phyloP scores from a whole-genome alignment of 2,113 vertebrate species.

The Carassius auratus region DNA sequence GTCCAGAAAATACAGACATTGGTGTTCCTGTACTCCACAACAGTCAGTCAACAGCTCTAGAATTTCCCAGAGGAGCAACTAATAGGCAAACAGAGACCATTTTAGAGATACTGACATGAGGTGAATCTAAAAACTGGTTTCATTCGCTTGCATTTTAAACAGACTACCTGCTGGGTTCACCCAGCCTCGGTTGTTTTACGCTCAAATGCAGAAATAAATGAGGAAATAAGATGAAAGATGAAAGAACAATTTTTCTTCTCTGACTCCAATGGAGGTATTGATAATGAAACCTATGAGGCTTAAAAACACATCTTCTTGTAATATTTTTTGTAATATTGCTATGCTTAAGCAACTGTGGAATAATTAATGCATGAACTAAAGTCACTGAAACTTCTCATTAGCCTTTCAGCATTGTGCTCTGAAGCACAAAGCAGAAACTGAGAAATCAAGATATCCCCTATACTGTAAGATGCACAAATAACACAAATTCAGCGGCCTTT shows the following conservation, averaged over 20 bases:
- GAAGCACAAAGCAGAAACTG: slow-evolving; percentile 5
- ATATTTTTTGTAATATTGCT: slow-evolving; percentile 22
- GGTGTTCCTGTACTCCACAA: background rate
- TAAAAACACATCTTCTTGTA: slow-evolving; percentile 13
- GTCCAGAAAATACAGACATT: slow-evolving; percentile 3
- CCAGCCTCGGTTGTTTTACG: background rate
- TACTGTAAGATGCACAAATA: background rate
- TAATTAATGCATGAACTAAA: slow-evolving; percentile 20
- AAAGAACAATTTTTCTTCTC: slow-evolving; percentile 31
- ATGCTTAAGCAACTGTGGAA: background rate
- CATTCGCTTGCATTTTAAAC: slow-evolving; percentile 42
- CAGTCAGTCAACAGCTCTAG: background rate
- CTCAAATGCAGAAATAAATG: slow-evolving; percentile 11
- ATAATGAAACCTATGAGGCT: slow-evolving; percentile 27
- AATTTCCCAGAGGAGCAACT: slow-evolving; percentile 26
- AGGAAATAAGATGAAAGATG: slow-evolving; percentile 23
- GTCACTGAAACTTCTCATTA: slow-evolving; percentile 21
- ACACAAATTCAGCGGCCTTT: background rate
- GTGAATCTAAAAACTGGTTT: background rate
- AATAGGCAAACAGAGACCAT: slow-evolving; percentile 28
- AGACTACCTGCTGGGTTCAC: slow-evolving; percentile 6
- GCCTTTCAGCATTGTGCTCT: slow-evolving; percentile 4
- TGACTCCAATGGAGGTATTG: slow-evolving; percentile 5
- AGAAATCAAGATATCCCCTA: background rate
- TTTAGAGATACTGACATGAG: background rate